These are phyloP conservation scores for Gonioctena quinquepunctata DNA, from an alignment of 1,140 invertebrate genomes.

Conservation along the genomic window DNA sequence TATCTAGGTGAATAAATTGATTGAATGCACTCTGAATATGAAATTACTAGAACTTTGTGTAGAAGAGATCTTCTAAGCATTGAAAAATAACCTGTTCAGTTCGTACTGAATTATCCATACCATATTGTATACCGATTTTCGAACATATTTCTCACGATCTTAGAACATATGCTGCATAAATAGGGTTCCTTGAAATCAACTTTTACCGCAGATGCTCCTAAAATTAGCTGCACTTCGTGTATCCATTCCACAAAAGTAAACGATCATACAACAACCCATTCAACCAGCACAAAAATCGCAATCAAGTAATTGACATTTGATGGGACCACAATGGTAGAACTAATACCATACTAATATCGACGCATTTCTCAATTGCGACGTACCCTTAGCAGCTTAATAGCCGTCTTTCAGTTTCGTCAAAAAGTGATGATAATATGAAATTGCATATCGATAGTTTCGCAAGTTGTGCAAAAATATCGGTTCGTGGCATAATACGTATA, in stretches of 20 bases:
- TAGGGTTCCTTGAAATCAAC: too few species aligned
- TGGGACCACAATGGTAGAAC: neutral
- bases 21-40: too few species aligned
- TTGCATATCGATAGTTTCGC: slow-evolving; percentile 12
- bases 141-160: too few species aligned
- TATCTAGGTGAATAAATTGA: too few species aligned
- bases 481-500: slow-evolving; percentile 3
- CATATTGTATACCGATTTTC: too few species aligned
- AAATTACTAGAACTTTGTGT: too few species aligned
- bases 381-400: neutral
- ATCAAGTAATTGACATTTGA: neutral
- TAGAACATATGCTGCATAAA: too few species aligned
- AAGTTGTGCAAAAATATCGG: slow-evolving; percentile 11
- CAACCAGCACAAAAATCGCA: neutral
- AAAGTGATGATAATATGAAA: neutral
- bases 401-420: neutral
- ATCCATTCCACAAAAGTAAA: neutral
- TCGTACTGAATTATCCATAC: too few species aligned
- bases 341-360: neutral
- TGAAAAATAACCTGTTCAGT: too few species aligned
- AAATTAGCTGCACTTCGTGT: neutral
- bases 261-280: neutral
- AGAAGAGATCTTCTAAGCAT: too few species aligned
- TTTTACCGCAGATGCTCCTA: neutral
- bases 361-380: neutral